Evolutionary conservation across 2,113 vertebrate species (phyloP).

Genomic region (Sinocyclocheilus maitianheensis): DNA sequence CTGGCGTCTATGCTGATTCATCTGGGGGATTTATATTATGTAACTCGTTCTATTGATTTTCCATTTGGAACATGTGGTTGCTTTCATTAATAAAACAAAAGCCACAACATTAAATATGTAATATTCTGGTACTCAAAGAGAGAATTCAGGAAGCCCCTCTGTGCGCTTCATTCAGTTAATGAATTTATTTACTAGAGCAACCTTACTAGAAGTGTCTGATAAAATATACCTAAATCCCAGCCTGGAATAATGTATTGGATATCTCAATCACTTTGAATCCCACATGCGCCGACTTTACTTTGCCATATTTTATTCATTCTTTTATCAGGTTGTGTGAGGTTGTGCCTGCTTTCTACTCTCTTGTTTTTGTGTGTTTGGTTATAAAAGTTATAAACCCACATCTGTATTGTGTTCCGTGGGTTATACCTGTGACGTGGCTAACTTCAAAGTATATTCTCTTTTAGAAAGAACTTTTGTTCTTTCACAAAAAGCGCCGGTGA

Average conservation of each 20-base stretch:
- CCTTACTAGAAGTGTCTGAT: not conserved
- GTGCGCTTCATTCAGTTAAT: not conserved
- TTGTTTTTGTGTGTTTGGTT: constrained; percentile 24
- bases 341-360: not conserved
- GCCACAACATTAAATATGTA: not conserved
- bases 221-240: constrained; percentile 35
- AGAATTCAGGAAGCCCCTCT: not conserved
- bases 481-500: constrained; percentile 8
- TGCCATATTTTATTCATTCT: constrained; percentile 53
- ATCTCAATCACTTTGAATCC: constrained; percentile 31
- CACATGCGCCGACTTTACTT: constrained; percentile 20
- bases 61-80: not conserved
- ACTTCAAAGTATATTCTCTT: not conserved
- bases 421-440: not conserved
- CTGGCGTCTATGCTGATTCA: constrained; percentile 2
- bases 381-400: constrained; percentile 8
- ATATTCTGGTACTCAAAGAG: not conserved
- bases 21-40: not conserved
- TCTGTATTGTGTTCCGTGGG: not conserved
- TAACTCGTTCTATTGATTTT: not conserved
- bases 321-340: constrained; percentile 18
- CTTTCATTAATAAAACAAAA: constrained; percentile 11
- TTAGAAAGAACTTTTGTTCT: not conserved
- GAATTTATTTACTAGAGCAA: not conserved
- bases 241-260: constrained; percentile 42